These are phyloP conservation scores for Acleris cristana DNA, from an alignment of 2,888 invertebrate species.

Conservation along the genomic window DNA sequence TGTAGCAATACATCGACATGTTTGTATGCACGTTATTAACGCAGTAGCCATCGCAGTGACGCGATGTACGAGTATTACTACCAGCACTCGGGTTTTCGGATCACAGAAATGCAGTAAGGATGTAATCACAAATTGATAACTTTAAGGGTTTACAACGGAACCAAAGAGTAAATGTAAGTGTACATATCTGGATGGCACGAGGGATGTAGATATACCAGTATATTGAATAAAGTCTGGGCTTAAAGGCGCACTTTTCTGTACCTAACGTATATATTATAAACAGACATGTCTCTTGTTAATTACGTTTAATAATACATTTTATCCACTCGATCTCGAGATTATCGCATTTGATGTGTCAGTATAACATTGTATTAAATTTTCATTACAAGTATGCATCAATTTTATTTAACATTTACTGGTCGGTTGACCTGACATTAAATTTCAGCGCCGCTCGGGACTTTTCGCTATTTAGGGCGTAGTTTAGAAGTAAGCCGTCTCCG, in stretches of 20 bases:
- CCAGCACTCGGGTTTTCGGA: too few relatives aligned
- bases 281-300: not conserved
- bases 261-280: conserved; percentile 50
- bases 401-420: too few relatives aligned
- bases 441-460: not conserved
- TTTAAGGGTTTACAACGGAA: conserved; percentile 41
- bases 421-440: too few relatives aligned
- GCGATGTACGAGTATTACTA: too few relatives aligned
- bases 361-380: too few relatives aligned
- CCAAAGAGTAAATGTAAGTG: conserved; percentile 49
- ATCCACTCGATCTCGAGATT: too few relatives aligned
- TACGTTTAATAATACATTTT: too few relatives aligned
- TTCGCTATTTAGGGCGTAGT: not conserved
- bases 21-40: too few relatives aligned
- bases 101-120: conserved; percentile 6
- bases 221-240: conserved; percentile 43
- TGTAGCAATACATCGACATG: too few relatives aligned
- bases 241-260: conserved; percentile 47
- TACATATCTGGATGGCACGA: conserved; percentile 55
- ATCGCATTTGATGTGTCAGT: too few relatives aligned
- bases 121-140: conserved; percentile 22
- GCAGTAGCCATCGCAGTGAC: too few relatives aligned
- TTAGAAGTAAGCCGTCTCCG: not conserved
- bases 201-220: conserved; percentile 33
- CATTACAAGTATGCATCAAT: too few relatives aligned